Percentiles rank a stretch among this genome's conserved stretches.
Evolutionary conservation across 2,888 invertebrate genomes (phyloP).

Genomic region (Noctua janthina): DNA sequence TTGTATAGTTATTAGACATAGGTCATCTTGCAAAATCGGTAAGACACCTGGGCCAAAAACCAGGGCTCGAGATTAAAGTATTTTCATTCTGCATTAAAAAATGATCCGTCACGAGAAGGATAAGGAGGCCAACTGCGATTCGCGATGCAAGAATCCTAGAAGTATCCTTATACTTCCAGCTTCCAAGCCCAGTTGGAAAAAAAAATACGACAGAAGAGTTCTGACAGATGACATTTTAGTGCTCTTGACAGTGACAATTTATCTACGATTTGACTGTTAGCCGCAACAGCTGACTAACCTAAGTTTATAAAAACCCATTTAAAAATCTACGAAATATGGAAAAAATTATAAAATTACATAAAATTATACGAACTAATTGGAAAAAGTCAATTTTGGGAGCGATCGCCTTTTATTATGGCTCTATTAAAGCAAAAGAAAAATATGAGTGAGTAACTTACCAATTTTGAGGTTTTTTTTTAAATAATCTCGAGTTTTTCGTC

Average conservation of each 20-base stretch:
- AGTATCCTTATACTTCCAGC: no score
- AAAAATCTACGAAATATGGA: conserved; percentile 68
- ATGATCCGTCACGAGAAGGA: no score
- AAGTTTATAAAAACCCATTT: conserved; percentile 13
- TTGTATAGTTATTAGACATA: neutral
- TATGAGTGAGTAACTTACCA: conserved; percentile 92
- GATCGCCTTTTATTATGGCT: conserved; percentile 92
- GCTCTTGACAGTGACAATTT: conserved; percentile 15
- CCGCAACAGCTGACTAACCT: conserved; percentile 68
- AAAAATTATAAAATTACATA: conserved; percentile 91
- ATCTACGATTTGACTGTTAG: neutral
- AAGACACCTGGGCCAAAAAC: neutral
- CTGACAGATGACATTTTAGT: neutral
- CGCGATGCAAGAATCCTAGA: no score
- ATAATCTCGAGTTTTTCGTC: neutral
- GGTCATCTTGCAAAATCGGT: neutral
- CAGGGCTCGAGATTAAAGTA: no score
- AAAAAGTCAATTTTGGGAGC: conserved; percentile 95
- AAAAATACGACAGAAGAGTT: conserved; percentile 5
- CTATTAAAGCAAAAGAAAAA: conserved; percentile 92
- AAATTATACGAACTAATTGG: conserved; percentile 95
- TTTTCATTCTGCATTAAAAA: no score
- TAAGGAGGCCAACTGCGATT: no score
- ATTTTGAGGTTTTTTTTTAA: neutral
- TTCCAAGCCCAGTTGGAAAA: no score